A percentile compares a stretch with the other conserved stretches of the same genome.
phyloP scores from a whole-genome alignment of 2,797 vertebrate genomes.

The Glossophaga mutica region DNA sequence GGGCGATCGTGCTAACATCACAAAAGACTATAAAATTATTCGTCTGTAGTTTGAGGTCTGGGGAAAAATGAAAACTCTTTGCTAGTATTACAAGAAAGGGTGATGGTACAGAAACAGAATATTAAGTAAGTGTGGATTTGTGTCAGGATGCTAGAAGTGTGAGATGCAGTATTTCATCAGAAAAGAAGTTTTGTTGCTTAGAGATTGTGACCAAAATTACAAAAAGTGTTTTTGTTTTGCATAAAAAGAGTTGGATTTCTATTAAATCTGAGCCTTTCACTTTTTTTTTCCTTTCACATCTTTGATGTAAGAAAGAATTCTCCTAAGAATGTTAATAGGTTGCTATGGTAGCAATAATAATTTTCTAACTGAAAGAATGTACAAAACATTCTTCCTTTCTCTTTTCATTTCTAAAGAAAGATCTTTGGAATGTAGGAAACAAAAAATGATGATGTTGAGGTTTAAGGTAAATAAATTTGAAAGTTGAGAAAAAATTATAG shows the following conservation, averaged over 20 bases:
- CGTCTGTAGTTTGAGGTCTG: conserved; percentile 67
- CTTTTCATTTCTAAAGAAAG: conserved; percentile 11
- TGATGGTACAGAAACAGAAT: conserved; percentile 65
- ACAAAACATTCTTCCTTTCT: conserved; percentile 13
- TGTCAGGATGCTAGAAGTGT: conserved; percentile 52
- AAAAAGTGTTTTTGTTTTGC: conserved; percentile 48
- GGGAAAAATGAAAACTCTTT: conserved; percentile 63
- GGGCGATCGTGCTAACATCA: conserved; percentile 60
- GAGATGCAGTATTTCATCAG: conserved; percentile 17
- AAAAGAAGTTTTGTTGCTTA: conserved; percentile 69
- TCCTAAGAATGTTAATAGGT: conserved; percentile 61
- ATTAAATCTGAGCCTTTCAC: conserved; percentile 69
- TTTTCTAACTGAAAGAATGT: conserved; percentile 63
- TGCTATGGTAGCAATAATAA: conserved; percentile 74
- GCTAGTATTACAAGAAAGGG: conserved; percentile 50
- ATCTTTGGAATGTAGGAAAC: conserved; percentile 69
- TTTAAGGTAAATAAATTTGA: conserved; percentile 10
- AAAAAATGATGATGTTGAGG: not conserved
- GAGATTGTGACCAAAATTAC: conserved; percentile 58
- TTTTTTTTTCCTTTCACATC: conserved; percentile 59
- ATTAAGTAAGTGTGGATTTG: conserved; percentile 63
- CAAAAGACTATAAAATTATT: conserved; percentile 49
- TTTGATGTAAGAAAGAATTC: conserved; percentile 69
- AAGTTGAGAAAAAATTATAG: not conserved
- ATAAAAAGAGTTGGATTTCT: conserved; percentile 65